Conservation (phyloP, 2,888 invertebrate species). For the Epinotia ramella region DNA sequence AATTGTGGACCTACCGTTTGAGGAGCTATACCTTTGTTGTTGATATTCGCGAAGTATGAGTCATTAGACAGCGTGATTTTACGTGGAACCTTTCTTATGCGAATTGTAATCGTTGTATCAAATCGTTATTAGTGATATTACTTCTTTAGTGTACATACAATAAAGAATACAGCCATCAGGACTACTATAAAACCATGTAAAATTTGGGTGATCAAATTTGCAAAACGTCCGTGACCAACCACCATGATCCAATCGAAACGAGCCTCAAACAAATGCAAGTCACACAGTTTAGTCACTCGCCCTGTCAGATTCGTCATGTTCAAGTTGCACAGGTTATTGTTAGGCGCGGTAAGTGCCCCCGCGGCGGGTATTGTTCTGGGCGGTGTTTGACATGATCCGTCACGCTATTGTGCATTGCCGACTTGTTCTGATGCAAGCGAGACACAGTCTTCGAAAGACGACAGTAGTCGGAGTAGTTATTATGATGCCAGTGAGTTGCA, state of each 20-base stretch:
- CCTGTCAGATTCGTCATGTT: conserved; percentile 20
- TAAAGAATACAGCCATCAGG: too few species aligned
- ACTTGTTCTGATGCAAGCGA: conserved; percentile 33
- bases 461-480: not conserved
- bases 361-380: conserved; percentile 23
- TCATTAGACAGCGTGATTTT: too few species aligned
- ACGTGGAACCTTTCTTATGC: too few species aligned
- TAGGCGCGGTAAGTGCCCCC: conserved; percentile 28
- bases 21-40: too few species aligned
- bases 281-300: conserved; percentile 16
- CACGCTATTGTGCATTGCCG: conserved; percentile 30
- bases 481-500: not conserved
- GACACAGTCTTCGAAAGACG: conserved; percentile 12
- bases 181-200: too few species aligned
- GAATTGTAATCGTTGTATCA: too few species aligned
- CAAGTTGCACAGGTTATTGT: conserved; percentile 30
- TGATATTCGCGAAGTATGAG: too few species aligned
- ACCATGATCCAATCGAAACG: not conserved
- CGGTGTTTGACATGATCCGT: conserved; percentile 39
- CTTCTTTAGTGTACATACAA: too few species aligned
- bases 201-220: too few species aligned
- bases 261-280: conserved; percentile 36
- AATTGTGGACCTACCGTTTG: too few species aligned
- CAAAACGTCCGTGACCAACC: too few species aligned
- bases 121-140: too few species aligned